Percentiles rank a stretch among this genome's conserved stretches.
Evolutionary conservation across 2,888 invertebrate species (phyloP).

Genomic region (Leptogaster cylindrica): DNA sequence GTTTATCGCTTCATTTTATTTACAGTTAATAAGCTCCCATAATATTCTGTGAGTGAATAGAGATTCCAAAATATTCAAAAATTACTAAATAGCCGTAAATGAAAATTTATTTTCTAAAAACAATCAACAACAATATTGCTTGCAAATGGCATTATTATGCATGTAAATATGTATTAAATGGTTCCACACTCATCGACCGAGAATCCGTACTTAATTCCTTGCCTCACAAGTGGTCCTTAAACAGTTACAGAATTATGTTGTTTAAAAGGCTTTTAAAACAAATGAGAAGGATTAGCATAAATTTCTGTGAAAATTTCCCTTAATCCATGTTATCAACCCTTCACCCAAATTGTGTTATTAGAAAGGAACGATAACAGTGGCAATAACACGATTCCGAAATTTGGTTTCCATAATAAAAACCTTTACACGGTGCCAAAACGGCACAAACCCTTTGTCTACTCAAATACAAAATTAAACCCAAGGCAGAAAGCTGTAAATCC

Average conservation of each 20-base stretch:
- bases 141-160: too few species aligned
- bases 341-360: constrained; percentile 23
- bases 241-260: constrained; percentile 19
- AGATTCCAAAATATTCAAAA: too few species aligned
- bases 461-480: constrained; percentile 32
- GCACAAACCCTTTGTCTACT: not conserved
- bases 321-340: constrained; percentile 28
- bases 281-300: constrained; percentile 26
- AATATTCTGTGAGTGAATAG: too few species aligned
- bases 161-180: too few species aligned
- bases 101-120: too few species aligned
- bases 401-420: constrained; percentile 27
- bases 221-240: too few species aligned
- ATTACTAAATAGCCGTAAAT: too few species aligned
- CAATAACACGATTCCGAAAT: constrained; percentile 14
- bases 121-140: too few species aligned
- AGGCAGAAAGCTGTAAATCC: constrained; percentile 26
- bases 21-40: too few species aligned
- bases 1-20: too few species aligned
- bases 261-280: constrained; percentile 2
- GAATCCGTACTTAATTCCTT: too few species aligned
- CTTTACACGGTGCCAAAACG: constrained; percentile 2
- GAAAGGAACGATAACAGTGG: constrained; percentile 13
- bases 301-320: constrained; percentile 19
- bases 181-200: too few species aligned